Evolutionary conservation across 2,888 invertebrate species (phyloP).

Genomic region (Cheilosia impressa): DNA sequence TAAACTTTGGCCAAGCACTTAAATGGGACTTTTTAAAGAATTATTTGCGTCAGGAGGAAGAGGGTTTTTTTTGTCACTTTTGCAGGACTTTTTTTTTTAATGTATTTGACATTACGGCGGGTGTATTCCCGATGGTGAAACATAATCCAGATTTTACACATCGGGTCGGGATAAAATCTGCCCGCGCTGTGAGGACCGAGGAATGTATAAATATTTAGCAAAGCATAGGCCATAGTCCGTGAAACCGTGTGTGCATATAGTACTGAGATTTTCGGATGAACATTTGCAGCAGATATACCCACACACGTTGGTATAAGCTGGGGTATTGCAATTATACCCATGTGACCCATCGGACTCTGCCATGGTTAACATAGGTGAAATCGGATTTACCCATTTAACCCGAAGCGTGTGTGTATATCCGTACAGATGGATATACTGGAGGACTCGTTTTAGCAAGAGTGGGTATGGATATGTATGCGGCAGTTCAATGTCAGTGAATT

Average conservation of each 20-base stretch:
- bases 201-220: constrained; percentile 19
- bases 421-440: not conserved
- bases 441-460: too few relatives aligned
- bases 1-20: constrained; percentile 64
- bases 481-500: too few relatives aligned
- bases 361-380: constrained; percentile 33
- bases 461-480: too few relatives aligned
- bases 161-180: constrained; percentile 9
- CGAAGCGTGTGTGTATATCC: constrained; percentile 1
- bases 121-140: not conserved
- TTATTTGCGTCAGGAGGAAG: constrained; percentile 17
- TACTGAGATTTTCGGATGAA: constrained; percentile 12
- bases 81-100: constrained; percentile 22
- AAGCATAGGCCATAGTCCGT: not conserved
- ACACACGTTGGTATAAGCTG: constrained; percentile 1
- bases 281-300: not conserved
- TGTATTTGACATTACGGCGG: constrained; percentile 3
- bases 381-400: constrained; percentile 36
- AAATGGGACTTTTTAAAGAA: constrained; percentile 31
- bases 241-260: not conserved
- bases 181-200: not conserved
- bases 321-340: constrained; percentile 42
- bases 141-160: constrained; percentile 38
- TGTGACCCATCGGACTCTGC: constrained; percentile 10
- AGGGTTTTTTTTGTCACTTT: constrained; percentile 14